Conservation (phyloP, 2,113 vertebrate genomes). For the Athene cunicularia region DNA sequence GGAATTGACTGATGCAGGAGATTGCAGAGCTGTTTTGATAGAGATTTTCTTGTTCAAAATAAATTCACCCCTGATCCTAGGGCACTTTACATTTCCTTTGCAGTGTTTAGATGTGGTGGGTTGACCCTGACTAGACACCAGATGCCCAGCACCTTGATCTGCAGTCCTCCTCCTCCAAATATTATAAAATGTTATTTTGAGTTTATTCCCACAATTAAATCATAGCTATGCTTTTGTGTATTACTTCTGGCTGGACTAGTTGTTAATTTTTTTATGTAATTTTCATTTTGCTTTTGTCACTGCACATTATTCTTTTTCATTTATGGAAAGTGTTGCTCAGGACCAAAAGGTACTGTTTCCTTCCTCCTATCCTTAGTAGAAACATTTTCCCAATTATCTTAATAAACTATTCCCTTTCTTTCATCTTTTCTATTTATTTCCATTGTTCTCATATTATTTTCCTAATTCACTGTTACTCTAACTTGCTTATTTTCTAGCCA, state of each 20-base stretch:
- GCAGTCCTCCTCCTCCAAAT: not conserved
- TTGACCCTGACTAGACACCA: not conserved
- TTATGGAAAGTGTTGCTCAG: not conserved
- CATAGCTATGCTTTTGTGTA: not conserved
- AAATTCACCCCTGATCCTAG: not conserved
- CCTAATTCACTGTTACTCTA: not conserved
- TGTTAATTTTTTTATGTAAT: not conserved
- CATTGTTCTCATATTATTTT: not conserved
- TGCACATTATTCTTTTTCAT: not conserved
- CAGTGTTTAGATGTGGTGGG: accelerated
- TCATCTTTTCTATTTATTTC: not conserved
- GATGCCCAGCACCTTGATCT: not conserved
- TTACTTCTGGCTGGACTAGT: not conserved
- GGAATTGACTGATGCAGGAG: not conserved
- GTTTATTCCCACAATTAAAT: not conserved
- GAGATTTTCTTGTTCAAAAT: not conserved
- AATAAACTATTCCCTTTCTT: not conserved
- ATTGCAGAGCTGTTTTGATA: not conserved
- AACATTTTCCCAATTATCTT: not conserved
- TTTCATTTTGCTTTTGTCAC: not conserved
- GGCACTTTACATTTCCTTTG: not conserved
- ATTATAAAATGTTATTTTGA: not conserved
- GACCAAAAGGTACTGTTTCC: not conserved
- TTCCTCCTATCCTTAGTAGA: not conserved
- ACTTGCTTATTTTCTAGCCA: not conserved